Evolutionary conservation across 2,888 invertebrate species (phyloP).

Genomic region (Mesochorus sp.): DNA sequence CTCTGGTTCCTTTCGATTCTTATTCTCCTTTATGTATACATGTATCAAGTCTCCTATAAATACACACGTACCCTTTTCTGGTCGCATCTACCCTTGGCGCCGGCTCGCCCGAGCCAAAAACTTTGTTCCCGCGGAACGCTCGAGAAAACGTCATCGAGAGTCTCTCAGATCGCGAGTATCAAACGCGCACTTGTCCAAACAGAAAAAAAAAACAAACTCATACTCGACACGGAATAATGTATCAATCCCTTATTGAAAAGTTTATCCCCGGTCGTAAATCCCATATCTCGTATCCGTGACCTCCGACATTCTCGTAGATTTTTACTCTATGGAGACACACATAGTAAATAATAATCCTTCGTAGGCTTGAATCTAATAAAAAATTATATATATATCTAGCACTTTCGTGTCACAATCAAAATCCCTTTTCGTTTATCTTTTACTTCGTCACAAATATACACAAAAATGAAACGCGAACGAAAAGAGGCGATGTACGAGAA

Average conservation of each 20-base stretch:
- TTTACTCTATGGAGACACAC: too few relatives aligned
- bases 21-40: not conserved
- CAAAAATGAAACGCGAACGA: not conserved
- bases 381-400: too few relatives aligned
- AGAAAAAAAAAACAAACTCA: not conserved
- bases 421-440: not conserved
- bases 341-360: too few relatives aligned
- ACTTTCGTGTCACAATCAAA: not conserved
- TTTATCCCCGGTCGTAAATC: too few relatives aligned
- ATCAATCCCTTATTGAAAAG: slow-evolving; percentile 29
- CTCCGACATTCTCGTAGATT: not conserved
- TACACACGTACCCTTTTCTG: slow-evolving; percentile 7
- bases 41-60: not conserved
- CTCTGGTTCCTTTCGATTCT: slow-evolving; percentile 32
- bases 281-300: too few relatives aligned
- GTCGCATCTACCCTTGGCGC: slow-evolving; percentile 43
- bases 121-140: slow-evolving; percentile 36
- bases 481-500: not conserved
- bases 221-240: not conserved
- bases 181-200: too few relatives aligned
- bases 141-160: slow-evolving; percentile 40
- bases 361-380: too few relatives aligned
- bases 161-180: too few relatives aligned
- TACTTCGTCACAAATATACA: not conserved
- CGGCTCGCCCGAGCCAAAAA: slow-evolving; percentile 58